A percentile compares a stretch with the other conserved stretches of the same genome.
phyloP scores from a whole-genome alignment of 2,888 invertebrate genomes.

The Hipparchia sbordonii region DNA sequence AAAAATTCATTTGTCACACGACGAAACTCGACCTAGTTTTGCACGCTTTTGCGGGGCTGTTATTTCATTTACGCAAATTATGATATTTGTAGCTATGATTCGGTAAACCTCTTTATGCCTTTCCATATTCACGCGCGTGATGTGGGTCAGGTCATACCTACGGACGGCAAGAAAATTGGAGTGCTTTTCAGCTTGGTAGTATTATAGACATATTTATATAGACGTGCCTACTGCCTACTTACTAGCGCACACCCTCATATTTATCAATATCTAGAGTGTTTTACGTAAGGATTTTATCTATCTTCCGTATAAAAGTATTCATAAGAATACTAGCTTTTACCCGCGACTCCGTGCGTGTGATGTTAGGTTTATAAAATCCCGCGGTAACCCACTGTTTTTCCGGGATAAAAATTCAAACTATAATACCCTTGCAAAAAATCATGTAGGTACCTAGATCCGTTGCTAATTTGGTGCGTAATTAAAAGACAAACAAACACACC shows the following conservation, averaged over 20 bases:
- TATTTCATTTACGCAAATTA: slow-evolving; percentile 45
- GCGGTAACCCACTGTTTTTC: no score
- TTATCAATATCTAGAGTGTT: no score
- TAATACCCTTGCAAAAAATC: no score
- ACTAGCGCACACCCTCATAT: neutral
- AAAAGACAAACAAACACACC: no score
- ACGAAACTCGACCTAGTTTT: slow-evolving; percentile 63
- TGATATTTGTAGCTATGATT: slow-evolving; percentile 27
- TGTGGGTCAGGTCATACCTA: slow-evolving; percentile 21
- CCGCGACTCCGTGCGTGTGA: no score
- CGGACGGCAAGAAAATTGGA: slow-evolving; percentile 23
- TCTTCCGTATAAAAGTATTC: no score
- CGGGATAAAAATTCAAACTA: no score
- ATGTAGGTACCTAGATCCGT: no score
- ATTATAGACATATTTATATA: neutral
- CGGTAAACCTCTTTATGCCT: slow-evolving; percentile 19
- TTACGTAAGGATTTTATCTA: no score
- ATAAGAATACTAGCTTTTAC: no score
- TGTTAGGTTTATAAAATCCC: no score
- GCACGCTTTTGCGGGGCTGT: slow-evolving; percentile 38
- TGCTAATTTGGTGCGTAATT: no score
- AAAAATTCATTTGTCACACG: slow-evolving; percentile 60
- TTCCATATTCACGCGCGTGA: slow-evolving; percentile 18
- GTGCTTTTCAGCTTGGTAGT: slow-evolving; percentile 16
- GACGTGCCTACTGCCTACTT: neutral